Conservation (phyloP, 2,888 invertebrate genomes). For the Heteromurus nitidus region DNA sequence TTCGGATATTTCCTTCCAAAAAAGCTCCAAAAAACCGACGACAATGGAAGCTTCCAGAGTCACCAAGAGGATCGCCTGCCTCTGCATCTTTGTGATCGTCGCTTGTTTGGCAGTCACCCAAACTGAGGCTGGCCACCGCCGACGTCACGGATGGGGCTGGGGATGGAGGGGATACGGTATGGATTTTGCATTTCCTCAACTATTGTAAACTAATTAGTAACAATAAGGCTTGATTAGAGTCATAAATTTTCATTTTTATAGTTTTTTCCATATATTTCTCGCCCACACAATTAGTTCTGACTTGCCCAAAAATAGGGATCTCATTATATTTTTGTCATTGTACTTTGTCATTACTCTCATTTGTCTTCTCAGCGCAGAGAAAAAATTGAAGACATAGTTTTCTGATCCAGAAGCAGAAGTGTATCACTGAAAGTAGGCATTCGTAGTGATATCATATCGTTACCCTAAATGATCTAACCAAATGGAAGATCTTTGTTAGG, state of each 20-base stretch:
- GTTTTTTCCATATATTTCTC: background rate
- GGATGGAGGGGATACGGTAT: constrained; percentile 52
- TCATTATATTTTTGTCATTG: too few relatives aligned
- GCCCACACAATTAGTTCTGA: too few relatives aligned
- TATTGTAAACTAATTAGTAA: constrained; percentile 21
- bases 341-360: background rate
- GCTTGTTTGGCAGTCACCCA: constrained; percentile 49
- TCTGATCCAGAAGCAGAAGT: too few relatives aligned
- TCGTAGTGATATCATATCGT: background rate
- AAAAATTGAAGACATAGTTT: too few relatives aligned
- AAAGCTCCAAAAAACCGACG: background rate
- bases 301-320: too few relatives aligned
- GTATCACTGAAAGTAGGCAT: background rate
- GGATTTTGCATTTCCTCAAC: too few relatives aligned
- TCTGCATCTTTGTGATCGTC: constrained; percentile 33
- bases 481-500: background rate
- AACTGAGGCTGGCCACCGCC: constrained; percentile 59
- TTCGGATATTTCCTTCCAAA: background rate
- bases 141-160: constrained; percentile 62
- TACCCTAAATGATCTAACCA: too few relatives aligned
- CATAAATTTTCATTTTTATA: too few relatives aligned
- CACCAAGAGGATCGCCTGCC: constrained; percentile 41
- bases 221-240: background rate
- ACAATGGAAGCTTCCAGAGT: constrained; percentile 51
- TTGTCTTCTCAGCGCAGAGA: too few relatives aligned